A percentile compares a stretch with the other conserved stretches of the same genome.
Conservation (phyloP, 2,113 vertebrate species). For the Heterotilapia buettikoferi region DNA sequence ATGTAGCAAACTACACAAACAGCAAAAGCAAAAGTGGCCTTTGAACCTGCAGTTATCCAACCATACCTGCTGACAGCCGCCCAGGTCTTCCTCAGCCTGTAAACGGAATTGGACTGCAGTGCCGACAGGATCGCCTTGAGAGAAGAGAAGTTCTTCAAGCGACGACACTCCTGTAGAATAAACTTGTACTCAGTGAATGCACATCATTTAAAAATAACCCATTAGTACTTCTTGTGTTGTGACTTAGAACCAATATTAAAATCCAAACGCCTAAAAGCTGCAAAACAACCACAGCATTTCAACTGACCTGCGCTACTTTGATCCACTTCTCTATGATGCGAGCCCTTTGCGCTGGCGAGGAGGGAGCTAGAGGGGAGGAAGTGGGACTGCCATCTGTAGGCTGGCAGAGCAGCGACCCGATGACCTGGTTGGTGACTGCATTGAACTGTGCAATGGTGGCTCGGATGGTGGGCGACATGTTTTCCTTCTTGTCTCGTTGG, state of each 20-base stretch:
- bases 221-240: not conserved
- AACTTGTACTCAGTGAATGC: not conserved
- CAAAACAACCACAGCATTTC: not conserved
- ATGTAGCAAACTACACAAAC: not conserved
- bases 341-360: constrained; percentile 66
- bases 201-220: not conserved
- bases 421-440: constrained; percentile 77
- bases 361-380: constrained; percentile 16
- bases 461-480: constrained; percentile 77
- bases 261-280: not conserved
- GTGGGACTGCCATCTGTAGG: constrained; percentile 1
- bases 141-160: constrained; percentile 83
- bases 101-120: constrained; percentile 83
- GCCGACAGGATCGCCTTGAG: constrained; percentile 82
- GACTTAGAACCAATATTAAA: not conserved
- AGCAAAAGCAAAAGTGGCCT: not conserved
- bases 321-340: constrained; percentile 86
- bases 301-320: constrained; percentile 77
- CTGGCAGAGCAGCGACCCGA: constrained; percentile 74
- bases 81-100: constrained; percentile 84
- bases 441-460: constrained; percentile 88
- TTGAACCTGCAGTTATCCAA: not conserved
- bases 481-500: constrained; percentile 82
- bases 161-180: constrained; percentile 72
- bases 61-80: constrained; percentile 75